These are phyloP conservation scores for Nemotelus nigrinus DNA, from an alignment of 2,888 invertebrate species.

Conservation along the genomic window DNA sequence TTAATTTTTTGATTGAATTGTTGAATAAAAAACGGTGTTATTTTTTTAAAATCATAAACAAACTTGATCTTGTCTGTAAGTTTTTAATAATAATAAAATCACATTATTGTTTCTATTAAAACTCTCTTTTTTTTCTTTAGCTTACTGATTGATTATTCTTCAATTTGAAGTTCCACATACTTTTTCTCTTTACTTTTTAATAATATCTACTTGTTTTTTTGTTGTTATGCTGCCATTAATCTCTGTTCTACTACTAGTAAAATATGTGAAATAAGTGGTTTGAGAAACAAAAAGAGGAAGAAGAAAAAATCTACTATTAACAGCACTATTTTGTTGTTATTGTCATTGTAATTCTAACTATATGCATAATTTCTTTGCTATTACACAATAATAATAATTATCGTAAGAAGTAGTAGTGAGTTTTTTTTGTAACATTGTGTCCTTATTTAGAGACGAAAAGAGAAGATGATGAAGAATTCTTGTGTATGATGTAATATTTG, in stretches of 20 bases:
- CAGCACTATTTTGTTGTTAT: not conserved
- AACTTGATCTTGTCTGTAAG: not conserved
- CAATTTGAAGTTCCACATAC: not conserved
- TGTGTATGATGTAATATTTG: too few species aligned
- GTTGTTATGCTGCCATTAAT: not conserved
- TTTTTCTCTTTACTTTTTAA: not conserved
- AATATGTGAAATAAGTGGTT: too few species aligned
- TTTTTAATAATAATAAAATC: not conserved
- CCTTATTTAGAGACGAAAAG: too few species aligned
- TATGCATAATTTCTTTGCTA: not conserved
- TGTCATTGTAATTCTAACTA: not conserved
- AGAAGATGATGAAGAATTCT: too few species aligned
- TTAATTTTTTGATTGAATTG: too few species aligned
- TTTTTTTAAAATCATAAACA: too few species aligned
- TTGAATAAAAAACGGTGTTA: too few species aligned
- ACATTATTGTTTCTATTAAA: not conserved
- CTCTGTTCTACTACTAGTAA: not conserved
- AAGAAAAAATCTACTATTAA: not conserved
- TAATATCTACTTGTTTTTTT: not conserved
- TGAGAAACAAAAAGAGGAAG: not conserved
- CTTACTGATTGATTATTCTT: not conserved
- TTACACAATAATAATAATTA: too few species aligned
- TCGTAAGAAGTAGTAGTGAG: too few species aligned
- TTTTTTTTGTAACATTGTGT: too few species aligned
- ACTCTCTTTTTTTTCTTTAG: constrained; percentile 1